Evolutionary conservation across 2,888 invertebrate species (phyloP), one percentile per base, ranked within the genome.

Genomic region (Tribolium freemani): DNA sequence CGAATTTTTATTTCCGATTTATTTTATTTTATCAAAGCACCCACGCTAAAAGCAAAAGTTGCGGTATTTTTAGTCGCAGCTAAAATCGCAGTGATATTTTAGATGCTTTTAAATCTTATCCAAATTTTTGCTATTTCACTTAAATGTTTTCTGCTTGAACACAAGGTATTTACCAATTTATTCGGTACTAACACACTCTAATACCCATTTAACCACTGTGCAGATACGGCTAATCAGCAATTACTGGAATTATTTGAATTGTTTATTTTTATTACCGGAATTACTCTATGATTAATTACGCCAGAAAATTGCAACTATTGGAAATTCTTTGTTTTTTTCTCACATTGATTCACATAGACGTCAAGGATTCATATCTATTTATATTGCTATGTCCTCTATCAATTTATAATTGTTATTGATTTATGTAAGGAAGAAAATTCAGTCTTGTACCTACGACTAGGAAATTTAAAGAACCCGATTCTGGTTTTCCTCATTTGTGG

Each of bases 41-140:
- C 68, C 38, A 68, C 68, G 44, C 26, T 9, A 66, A 54, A 56
- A 11, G 57, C 45, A 38, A 68, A 16, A 68, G 54, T 48, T 48
- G 31, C 30, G 69, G 38, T 69, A 69, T 69, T 60, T 69, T 69
- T 61, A 61, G 69, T 26, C 26, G 45, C 13, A 69, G 48, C 60
- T 51, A n/a, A 60, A 56, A 51, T 69, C 50, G 50, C 61, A 60
- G 69, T 69, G 51, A 60, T 69, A 69, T 61, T 61, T 60, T 69
- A 69, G 60, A 69, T 69, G 69, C 44, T 69, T 50, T 20, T 58
- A 68, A 50, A 58, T 58, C 51, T 58, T 38, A 50, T 57, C 26
- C 50, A 58, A 58, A 58, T 68, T 58, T 48, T 57, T 50, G 26
- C 58, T 58, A 50, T 68, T 38, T 58, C 48, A 9, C 30, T 45